Conservation (phyloP, 2,113 vertebrate species). For the Acinonyx jubatus region DNA sequence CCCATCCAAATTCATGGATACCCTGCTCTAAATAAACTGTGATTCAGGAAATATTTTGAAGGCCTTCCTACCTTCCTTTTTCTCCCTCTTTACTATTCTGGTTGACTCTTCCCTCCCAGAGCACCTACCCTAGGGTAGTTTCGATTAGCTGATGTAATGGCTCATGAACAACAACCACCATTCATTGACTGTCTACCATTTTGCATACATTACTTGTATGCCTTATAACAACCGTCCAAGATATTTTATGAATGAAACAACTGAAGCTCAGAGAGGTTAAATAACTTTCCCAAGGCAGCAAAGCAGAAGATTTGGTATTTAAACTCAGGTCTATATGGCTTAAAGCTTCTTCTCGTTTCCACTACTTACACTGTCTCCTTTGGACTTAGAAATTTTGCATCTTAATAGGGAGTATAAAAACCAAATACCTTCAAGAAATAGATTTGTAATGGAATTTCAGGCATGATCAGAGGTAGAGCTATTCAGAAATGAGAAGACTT, state of each 20-base stretch:
- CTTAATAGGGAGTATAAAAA: slow-evolving; percentile 41
- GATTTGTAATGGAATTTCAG: background rate
- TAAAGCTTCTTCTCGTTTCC: slow-evolving; percentile 27
- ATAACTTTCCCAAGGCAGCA: background rate
- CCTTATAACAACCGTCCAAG: background rate
- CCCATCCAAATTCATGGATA: background rate
- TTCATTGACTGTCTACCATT: background rate
- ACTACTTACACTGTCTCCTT: slow-evolving; percentile 5
- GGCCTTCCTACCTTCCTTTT: background rate
- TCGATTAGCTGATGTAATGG: background rate
- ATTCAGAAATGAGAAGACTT: background rate
- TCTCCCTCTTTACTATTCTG: background rate
- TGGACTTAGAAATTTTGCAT: slow-evolving; percentile 13
- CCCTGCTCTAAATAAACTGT: background rate
- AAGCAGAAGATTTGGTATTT: background rate
- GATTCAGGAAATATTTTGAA: background rate
- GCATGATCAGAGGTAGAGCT: background rate
- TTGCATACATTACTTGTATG: background rate
- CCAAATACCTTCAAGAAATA: slow-evolving; percentile 19
- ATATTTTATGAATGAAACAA: background rate
- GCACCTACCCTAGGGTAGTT: background rate
- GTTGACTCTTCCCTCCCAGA: background rate
- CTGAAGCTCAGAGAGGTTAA: slow-evolving; percentile 14
- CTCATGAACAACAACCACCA: background rate
- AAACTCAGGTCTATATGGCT: background rate